These are phyloP conservation scores for Eupsilia transversa DNA, from an alignment of 2,888 invertebrate species.

Conservation along the genomic window DNA sequence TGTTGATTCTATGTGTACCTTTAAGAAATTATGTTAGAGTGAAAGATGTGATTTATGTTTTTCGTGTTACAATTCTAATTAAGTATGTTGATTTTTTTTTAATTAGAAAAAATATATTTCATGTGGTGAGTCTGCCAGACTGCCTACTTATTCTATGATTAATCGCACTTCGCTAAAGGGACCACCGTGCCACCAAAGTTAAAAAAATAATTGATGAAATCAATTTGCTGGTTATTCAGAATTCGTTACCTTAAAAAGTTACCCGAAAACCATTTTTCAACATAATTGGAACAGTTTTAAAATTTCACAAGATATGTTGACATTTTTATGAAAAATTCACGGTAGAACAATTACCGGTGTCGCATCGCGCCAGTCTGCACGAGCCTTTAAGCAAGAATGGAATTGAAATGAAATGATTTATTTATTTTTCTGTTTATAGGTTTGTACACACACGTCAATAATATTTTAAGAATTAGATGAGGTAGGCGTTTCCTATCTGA, in stretches of 20 bases:
- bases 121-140: neutral
- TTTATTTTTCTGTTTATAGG: no score
- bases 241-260: neutral
- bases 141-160: neutral
- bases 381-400: no score
- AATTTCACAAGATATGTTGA: no score
- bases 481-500: no score
- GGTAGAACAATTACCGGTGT: no score
- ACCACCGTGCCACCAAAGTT: no score
- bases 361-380: no score
- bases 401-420: no score
- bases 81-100: neutral
- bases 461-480: no score
- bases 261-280: neutral
- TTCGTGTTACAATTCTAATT: neutral
- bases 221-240: neutral
- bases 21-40: neutral
- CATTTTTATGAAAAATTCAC: no score
- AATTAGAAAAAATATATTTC: no score
- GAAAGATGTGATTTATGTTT: neutral
- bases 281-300: neutral
- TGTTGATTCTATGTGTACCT: neutral
- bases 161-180: neutral
- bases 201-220: slow-evolving; percentile 3
- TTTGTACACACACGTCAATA: no score